Evolutionary conservation across 2,888 invertebrate genomes (phyloP).

Genomic region (Busseola fusca): DNA sequence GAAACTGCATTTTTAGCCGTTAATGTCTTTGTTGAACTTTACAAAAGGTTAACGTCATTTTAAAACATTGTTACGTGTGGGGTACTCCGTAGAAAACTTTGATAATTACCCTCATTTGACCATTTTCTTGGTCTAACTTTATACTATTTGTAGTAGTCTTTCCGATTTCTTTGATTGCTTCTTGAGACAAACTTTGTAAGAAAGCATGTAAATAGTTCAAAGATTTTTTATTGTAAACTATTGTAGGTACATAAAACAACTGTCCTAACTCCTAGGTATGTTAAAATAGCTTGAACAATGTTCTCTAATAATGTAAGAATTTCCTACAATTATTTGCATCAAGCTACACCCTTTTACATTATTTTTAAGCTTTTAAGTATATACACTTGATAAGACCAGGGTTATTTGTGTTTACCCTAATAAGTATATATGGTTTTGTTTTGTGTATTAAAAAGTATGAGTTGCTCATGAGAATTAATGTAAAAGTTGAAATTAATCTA

Average conservation of each 20-base stretch:
- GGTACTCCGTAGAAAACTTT: constrained; percentile 31
- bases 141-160: neutral
- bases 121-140: neutral
- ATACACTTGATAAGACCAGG: constrained; percentile 1
- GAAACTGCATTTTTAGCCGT: constrained; percentile 45
- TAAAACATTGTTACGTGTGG: constrained; percentile 15
- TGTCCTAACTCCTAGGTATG: no score
- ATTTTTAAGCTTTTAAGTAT: neutral
- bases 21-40: constrained; percentile 31
- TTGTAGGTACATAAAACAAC: no score
- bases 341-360: neutral
- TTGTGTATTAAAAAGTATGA: neutral
- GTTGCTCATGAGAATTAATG: neutral
- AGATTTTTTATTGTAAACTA: neutral
- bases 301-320: neutral
- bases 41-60: constrained; percentile 1
- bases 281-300: neutral
- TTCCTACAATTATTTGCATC: neutral
- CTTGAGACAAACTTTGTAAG: neutral
- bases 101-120: constrained; percentile 32
- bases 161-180: neutral
- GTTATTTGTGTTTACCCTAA: constrained; percentile 1
- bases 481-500: neutral
- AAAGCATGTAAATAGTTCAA: neutral
- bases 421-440: neutral